Evolutionary conservation across 2,797 vertebrate genomes (phyloP).

Genomic region (Periparus ater): DNA sequence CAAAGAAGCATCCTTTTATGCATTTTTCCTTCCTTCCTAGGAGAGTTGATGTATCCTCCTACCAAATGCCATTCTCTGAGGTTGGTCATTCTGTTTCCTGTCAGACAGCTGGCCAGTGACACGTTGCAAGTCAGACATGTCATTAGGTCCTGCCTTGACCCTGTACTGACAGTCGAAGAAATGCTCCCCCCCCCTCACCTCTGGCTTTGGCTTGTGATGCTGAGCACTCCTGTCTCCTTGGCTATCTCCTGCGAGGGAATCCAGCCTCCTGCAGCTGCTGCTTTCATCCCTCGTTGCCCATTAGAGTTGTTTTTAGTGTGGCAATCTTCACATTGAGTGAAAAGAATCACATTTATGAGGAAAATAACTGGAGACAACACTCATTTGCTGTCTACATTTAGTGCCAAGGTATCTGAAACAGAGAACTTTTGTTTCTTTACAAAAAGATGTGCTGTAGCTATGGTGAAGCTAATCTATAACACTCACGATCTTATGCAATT

Average conservation of each 20-base stretch:
- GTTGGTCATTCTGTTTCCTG: neutral
- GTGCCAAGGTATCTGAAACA: constrained; percentile 24
- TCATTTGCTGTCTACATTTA: neutral
- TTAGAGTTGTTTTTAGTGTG: neutral
- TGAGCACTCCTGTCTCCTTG: neutral
- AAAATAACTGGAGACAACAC: neutral
- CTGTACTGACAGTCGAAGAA: neutral
- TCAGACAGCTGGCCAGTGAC: constrained; percentile 11
- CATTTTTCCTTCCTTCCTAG: neutral
- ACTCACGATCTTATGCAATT: constrained; percentile 64
- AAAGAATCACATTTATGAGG: neutral
- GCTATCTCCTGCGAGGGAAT: neutral
- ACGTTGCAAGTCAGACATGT: neutral
- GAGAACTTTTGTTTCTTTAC: constrained; percentile 40
- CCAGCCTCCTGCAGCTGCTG: neutral
- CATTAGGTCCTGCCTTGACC: constrained; percentile 1
- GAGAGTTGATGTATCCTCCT: neutral
- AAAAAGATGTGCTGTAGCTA: constrained; percentile 74
- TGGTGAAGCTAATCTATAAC: constrained; percentile 73
- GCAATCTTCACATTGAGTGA: neutral
- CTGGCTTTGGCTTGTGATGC: neutral
- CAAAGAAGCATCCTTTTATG: neutral
- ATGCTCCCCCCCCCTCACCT: neutral
- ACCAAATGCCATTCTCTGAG: constrained; percentile 11
- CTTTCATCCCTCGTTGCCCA: neutral